Evolutionary conservation across 2,113 vertebrate species (phyloP), one percentile per base, ranked within the genome.

Genomic region (Ifrita kowaldi): DNA sequence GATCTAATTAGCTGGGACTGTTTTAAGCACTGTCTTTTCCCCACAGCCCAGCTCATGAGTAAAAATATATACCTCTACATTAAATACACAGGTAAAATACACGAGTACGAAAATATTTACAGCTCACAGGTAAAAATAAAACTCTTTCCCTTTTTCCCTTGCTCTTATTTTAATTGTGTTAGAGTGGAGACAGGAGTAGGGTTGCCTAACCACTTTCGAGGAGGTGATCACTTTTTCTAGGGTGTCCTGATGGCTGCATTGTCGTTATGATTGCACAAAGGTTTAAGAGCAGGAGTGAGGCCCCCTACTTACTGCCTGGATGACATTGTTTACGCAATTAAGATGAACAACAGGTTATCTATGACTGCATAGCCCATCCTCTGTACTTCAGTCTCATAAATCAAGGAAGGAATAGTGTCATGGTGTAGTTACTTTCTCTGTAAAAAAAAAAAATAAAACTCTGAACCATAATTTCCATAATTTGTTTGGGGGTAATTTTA

Each of bases 391-490:
- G 23, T 30, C 24, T 73, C 63, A 44, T 90, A 92, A 86, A 89
- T 89, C 77, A 77, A 74, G 44, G 37, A 67, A 67, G 14, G 21
- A 86, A 46, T 53, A 49, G 10, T 62, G 35, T 69, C 50, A 62
- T 9, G 7, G 14, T 63, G 33, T 55, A 50, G 28, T 62, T 95
- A 19, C 28, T 63, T 89, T 30, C 56, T 75, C 14, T 50, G 5
- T 16, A 33, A 24, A 13, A 5, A 1, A 15, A 3, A 2, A 41
- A 16, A 20, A 13, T 6, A 2, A 3, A 64, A 2, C 49, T 83
- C 18, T 55, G 5, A 62, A n/a, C 2, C 12, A 19, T 37, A 68
- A 57, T 71, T 75, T 46, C 3, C 10, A 14, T 37, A 57, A 53
- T 73, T 75, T 53, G 6, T 24, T 26, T 50, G 0, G 6, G 4